Evolutionary conservation across 2,888 invertebrate genomes (phyloP).

Genomic region (Lysandra coridon): DNA sequence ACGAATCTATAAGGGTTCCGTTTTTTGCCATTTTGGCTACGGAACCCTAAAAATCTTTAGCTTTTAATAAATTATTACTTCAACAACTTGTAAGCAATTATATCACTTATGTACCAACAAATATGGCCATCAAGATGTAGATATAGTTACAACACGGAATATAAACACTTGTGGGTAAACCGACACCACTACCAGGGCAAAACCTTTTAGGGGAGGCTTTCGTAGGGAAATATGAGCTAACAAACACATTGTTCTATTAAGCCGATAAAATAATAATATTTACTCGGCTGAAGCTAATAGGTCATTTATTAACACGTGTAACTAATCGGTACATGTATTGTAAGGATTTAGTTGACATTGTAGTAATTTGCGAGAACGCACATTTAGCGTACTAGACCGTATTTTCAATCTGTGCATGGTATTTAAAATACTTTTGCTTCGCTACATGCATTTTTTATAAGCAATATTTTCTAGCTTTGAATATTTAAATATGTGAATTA

Average conservation of each 20-base stretch:
- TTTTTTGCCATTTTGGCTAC: too few species aligned
- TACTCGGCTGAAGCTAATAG: neutral
- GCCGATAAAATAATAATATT: neutral
- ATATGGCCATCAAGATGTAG: slow-evolving; percentile 2
- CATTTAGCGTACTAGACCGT: too few species aligned
- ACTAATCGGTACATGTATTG: neutral
- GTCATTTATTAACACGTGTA: neutral
- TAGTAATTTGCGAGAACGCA: neutral
- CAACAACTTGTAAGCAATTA: neutral
- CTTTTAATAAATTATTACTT: neutral
- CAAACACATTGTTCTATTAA: slow-evolving; percentile 1
- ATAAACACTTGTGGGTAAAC: slow-evolving; percentile 15
- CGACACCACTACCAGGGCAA: neutral
- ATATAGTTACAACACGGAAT: slow-evolving; percentile 3
- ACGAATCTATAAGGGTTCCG: too few species aligned
- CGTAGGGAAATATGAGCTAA: neutral
- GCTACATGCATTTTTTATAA: neutral
- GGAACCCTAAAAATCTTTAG: neutral
- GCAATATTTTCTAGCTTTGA: neutral
- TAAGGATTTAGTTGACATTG: neutral
- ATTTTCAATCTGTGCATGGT: neutral
- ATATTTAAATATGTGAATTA: neutral
- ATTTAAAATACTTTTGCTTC: neutral
- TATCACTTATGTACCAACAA: neutral
- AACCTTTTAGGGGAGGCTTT: neutral